Percentiles rank a stretch among this genome's conserved stretches.
Evolutionary conservation across 2,888 invertebrate species (phyloP).

Genomic region (Nemoura dubitans): DNA sequence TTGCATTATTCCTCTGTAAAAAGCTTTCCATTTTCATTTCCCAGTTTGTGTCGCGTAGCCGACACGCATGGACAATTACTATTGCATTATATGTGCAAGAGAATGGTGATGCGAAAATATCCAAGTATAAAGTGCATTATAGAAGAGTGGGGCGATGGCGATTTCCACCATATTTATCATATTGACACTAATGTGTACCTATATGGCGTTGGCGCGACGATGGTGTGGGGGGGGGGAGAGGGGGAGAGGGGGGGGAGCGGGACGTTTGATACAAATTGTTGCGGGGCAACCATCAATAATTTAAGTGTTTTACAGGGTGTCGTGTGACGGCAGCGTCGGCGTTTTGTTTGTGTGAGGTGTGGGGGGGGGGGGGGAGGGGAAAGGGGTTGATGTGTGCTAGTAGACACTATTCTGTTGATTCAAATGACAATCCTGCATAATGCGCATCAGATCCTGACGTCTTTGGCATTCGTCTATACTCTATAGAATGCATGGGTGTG

Average conservation of each 20-base stretch:
- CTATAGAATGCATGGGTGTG: neutral
- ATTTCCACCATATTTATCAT: neutral
- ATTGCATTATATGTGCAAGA: conserved; percentile 7
- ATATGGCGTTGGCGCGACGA: neutral
- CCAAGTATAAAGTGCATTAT: conserved; percentile 2
- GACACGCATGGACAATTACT: neutral
- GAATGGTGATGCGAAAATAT: neutral
- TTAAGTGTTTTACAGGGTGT: neutral
- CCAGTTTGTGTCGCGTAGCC: neutral
- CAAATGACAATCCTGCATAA: neutral
- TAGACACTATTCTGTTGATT: neutral
- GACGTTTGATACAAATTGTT: neutral
- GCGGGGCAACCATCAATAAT: conserved; percentile 12
- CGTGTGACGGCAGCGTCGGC: neutral
- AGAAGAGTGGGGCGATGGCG: neutral
- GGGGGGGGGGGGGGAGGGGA: no score
- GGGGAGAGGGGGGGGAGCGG: neutral
- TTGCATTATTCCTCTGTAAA: neutral
- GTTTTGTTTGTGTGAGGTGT: neutral
- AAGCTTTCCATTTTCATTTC: neutral
- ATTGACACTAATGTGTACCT: conserved; percentile 12
- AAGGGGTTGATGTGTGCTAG: neutral
- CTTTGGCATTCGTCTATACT: neutral
- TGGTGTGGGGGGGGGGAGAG: neutral
- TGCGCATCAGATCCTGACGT: neutral